Conservation (phyloP, 2,113 vertebrate species). For the zebrafish (Danio rerio) region GRCz12tu NC_133179.1:19367001-19367500, state of each 20-base stretch:
- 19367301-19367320: no score
- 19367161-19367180: background rate
- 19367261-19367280: background rate
- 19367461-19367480: background rate
- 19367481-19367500: no score
- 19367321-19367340: no score
- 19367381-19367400: background rate
- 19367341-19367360: no score
- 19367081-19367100: no score
- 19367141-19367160: background rate
- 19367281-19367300: background rate
- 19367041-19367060: constrained; percentile 6
- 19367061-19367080: no score
- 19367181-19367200: background rate
- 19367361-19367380: background rate
- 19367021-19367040: background rate
- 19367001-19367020: constrained; percentile 56
- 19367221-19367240: background rate
- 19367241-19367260: background rate
- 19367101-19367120: no score
- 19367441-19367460: background rate
- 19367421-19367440: background rate
- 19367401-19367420: background rate
- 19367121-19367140: background rate
- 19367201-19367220: background rate